Evolutionary conservation across 2,113 vertebrate species (phyloP), one percentile per base, ranked within the genome.

Genomic region (Struthidea cinerea): DNA sequence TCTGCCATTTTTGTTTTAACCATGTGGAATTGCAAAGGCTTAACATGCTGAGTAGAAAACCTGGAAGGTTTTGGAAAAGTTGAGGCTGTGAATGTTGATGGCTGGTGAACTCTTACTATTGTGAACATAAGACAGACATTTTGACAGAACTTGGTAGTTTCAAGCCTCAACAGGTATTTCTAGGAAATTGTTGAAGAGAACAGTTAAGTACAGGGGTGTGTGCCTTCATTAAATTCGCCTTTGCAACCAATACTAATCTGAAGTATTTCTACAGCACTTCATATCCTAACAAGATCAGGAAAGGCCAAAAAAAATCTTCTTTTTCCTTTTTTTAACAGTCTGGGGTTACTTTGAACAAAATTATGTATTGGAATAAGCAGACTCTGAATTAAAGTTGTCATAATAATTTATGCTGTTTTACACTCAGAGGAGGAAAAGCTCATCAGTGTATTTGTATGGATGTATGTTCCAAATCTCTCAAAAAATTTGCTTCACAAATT

Each of bases 181-280:
- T 89, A 94, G 89, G 84, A 93, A 97, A 84, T 24, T n/a, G 30
- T 93, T 90, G 44, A 68, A 91, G 73, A 87, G 91, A 91, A 87
- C 59, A 87, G 61, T 56, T 56, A 82, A 88, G 63, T 76, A 73
- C 67, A 81, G 63, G 70, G 69, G 91, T 68, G 69, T 61, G 65
- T 87, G 90, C 55, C 30, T 47, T 94, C 78, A 57, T 93, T 90
- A 89, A 92, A 90, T 80, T 93, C 4, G 13, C 16, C 26, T 74
- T 67, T 96, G 87, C 93, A 94, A 59, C 53, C 79, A 73, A 70
- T 67, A 63, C 10, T 87, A 20, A 59, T 52, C 75, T 87, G n/a
- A 94, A 90, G 15, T 63, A 16, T 52, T 94, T 26, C 60, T 85
- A 10, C n/a, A 41, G 17, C 46, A 53, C 28, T 94, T 87, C 37